A percentile compares a stretch with the other conserved stretches of the same genome.
phyloP scores from a whole-genome alignment of 2,888 invertebrate species.

The Sipha maydis region DNA sequence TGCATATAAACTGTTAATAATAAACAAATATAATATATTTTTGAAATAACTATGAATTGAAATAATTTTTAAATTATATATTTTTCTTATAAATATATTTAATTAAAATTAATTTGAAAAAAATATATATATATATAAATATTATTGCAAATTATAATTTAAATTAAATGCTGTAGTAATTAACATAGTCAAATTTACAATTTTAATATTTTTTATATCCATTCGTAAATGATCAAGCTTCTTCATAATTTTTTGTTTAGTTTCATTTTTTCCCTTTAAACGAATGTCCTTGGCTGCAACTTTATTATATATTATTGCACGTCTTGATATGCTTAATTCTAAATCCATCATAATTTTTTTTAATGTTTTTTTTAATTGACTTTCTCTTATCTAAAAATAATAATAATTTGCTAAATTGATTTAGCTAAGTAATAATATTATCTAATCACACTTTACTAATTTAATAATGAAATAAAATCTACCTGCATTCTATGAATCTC shows the following conservation, averaged over 20 bases:
- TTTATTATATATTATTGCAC: conserved; percentile 74
- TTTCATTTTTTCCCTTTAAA: conserved; percentile 65
- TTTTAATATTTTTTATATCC: conserved; percentile 71
- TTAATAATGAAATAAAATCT: too few species aligned
- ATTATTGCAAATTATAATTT: background rate
- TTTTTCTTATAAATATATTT: background rate
- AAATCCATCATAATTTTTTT: conserved; percentile 74
- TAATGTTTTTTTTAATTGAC: conserved; percentile 72
- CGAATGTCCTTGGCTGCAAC: conserved; percentile 72
- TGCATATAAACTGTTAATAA: background rate
- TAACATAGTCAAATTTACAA: conserved; percentile 66
- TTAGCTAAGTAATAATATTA: background rate
- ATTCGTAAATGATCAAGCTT: conserved; percentile 73
- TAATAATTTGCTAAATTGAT: conserved; percentile 1
- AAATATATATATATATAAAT: background rate
- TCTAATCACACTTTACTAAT: background rate
- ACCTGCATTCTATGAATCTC: conserved; percentile 87
- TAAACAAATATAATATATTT: too few species aligned
- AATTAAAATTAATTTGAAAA: background rate
- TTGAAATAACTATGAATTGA: too few species aligned
- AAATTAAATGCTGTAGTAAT: conserved; percentile 12
- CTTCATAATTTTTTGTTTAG: conserved; percentile 68
- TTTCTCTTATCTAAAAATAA: conserved; percentile 68
- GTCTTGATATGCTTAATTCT: conserved; percentile 74
- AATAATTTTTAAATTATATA: too few species aligned